These are phyloP conservation scores for Glomeris marginata DNA, from an alignment of 2,888 invertebrate species.

Conservation along the genomic window DNA sequence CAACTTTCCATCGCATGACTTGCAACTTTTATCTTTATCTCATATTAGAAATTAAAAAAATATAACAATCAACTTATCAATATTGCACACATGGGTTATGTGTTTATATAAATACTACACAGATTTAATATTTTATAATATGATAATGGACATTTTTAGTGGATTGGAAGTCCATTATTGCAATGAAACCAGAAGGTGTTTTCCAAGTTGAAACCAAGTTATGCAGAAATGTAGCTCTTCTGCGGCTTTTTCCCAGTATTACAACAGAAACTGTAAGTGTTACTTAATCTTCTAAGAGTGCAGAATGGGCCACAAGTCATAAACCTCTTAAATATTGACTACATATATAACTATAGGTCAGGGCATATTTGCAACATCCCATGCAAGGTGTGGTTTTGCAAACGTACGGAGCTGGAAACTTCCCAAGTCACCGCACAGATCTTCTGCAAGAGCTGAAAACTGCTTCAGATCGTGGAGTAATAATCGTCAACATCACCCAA, in stretches of 20 bases:
- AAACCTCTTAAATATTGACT: too few species aligned
- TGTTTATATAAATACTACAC: too few species aligned
- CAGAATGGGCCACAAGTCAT: too few species aligned
- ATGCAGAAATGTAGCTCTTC: conserved; percentile 67
- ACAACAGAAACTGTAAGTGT: conserved; percentile 49
- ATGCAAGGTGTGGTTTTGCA: conserved; percentile 73
- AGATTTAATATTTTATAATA: conserved; percentile 11
- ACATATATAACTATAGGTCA: conserved; percentile 27
- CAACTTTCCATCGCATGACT: too few species aligned
- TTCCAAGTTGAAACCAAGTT: conserved; percentile 57
- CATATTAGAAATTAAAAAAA: too few species aligned
- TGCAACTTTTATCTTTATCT: too few species aligned
- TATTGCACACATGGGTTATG: too few species aligned
- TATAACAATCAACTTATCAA: too few species aligned
- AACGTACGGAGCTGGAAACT: conserved; percentile 86
- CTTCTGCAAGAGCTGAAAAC: conserved; percentile 51
- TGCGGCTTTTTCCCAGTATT: conserved; percentile 84
- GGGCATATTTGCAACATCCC: conserved; percentile 46
- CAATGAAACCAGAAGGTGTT: conserved; percentile 43
- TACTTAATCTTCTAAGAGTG: too few species aligned
- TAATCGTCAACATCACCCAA: conserved; percentile 85
- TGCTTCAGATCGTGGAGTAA: conserved; percentile 59
- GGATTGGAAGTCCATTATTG: conserved; percentile 45
- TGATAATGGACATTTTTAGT: conserved; percentile 37
- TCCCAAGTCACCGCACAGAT: conserved; percentile 69